A percentile compares a stretch with the other conserved stretches of the same genome.
These are phyloP conservation scores for Aphrocallistes beatrix DNA, from an alignment of 37 sponge, comb jelly and placozoan genomes.

Conservation along the genomic window DNA sequence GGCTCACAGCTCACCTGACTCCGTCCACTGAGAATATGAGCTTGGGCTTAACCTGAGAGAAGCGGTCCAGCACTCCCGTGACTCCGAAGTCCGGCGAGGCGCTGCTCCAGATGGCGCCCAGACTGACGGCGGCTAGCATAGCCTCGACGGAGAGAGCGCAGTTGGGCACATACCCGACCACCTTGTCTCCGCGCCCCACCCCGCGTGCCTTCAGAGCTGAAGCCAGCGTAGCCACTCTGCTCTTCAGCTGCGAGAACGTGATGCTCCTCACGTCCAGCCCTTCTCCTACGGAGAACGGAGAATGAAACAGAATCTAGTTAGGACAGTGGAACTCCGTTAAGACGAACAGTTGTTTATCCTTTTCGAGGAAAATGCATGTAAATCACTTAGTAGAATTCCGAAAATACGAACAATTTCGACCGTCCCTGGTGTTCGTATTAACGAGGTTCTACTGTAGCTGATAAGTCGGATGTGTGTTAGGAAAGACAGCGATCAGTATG, in stretches of 20 bases:
- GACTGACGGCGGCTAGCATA: conserved; percentile 83
- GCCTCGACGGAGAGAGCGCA: conserved; percentile 77
- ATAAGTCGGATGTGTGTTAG: too few species aligned
- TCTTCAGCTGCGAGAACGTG: conserved; percentile 54
- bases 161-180: conserved; percentile 91
- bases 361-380: too few species aligned
- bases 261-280: conserved; percentile 40
- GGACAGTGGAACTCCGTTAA: too few species aligned
- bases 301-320: too few species aligned
- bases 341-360: too few species aligned
- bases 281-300: too few species aligned
- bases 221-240: conserved; percentile 50
- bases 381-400: too few species aligned
- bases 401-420: too few species aligned
- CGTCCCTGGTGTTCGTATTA: too few species aligned
- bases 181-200: conserved; percentile 63
- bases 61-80: conserved; percentile 86
- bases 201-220: conserved; percentile 64
- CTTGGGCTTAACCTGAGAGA: conserved; percentile 85
- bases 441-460: too few species aligned
- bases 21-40: conserved; percentile 97
- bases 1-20: too few species aligned
- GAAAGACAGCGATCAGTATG: too few species aligned
- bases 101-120: conserved; percentile 93
- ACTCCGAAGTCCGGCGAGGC: conserved; percentile 98